Base-by-base conservation (phyloP, 2,888 invertebrate species). In the Dinocampus coccinellae region DNA sequence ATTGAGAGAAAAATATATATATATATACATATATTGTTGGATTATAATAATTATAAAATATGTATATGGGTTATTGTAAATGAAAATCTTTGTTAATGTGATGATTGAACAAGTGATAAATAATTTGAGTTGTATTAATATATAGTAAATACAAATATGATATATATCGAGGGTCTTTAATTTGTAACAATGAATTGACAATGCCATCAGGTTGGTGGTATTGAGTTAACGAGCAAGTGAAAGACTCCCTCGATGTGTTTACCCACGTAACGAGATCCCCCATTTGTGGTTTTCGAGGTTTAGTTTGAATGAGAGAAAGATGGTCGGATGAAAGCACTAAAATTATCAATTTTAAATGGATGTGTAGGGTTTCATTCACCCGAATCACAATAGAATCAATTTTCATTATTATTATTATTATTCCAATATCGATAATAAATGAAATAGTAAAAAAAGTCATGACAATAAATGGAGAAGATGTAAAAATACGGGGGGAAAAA, bases 101-200 rank as follows among this genome's bases (percentile, higher is more conserved):
- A 58, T 13, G 33, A 16, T 47, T 52, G 10, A 11, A 64, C 16
- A 29, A 47, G 33, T 29, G 52, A 52, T 24, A 29, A 64, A 64
- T 52, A 22, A 29, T n/a, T 26, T 6, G 3, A 11, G 52, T 42
- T 34, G 47, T 47, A 26, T 33, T 34, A 22, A 63, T 36, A 47
- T 39, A 58, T 6, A 55, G 2, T 20, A 34, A 34, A 70, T 70
- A 53, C 60, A 65, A 65, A 66, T 52, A 52, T 47, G 60, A 39
- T 9, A 65, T 52, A 20, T 67, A 70, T 70, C 29, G 47, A 70
- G 53, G 26, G 29, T 47, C 60, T 58, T 57, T 57, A 63, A 70
- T 70, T 70, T 70, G 65, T 52, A 65, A 70, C 65, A 60, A 70
- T 70, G 60, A 70, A 70, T 70, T 60, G 65, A 65, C 60, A 52